Base-by-base conservation (phyloP, 2,113 vertebrate genomes). In the Podarcis cretensis region DNA sequence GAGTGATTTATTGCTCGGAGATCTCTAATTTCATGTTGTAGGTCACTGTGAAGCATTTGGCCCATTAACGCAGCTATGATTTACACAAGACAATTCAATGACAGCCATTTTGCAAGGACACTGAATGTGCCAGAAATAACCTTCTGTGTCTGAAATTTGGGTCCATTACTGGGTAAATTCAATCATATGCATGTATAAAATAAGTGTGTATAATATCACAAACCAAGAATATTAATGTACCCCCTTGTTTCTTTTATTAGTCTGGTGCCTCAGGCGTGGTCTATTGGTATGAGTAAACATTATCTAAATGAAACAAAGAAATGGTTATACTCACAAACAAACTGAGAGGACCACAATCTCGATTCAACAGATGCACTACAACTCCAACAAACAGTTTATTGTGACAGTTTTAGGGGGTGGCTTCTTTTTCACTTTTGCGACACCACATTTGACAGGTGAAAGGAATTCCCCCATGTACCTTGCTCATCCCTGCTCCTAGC, bases 11-110 rank as follows among this genome's bases (percentile, higher is more conserved):
- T 2, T 74, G 1, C 13, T 88, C 6, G 35, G 37, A 13, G 32
- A 84, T 21, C 10, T 82, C 27, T 85, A 73, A 80, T 7, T 59
- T 65, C 85, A 81, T 10, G 37, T 9, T 1, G 3, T 54, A 73
- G 57, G 18, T 88, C 74, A 7, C 40, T 65, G 43, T 54, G 68
- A 85, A 86, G 76, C 16, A 74, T 68, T 8, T 83, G 82, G 69
- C 59, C 37, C 87, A 91, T 90, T 79, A 54, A 77, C 78, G 84
- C 4, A 32, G 48, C 18, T 9, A 65, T 65, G 30, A 87, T 84
- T 91, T 89, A 69, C 13, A 88, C 73, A 18, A 80, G 84, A 78
- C 0, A 25, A 32, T 80, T 81, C n/a, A 90, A 89, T 77, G 83
- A 14, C 59, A 87, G 8, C 3, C 10, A 77, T 90, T 69, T 68